Evolutionary conservation across 2,888 invertebrate species (phyloP).

Genomic region (Noctua comes): DNA sequence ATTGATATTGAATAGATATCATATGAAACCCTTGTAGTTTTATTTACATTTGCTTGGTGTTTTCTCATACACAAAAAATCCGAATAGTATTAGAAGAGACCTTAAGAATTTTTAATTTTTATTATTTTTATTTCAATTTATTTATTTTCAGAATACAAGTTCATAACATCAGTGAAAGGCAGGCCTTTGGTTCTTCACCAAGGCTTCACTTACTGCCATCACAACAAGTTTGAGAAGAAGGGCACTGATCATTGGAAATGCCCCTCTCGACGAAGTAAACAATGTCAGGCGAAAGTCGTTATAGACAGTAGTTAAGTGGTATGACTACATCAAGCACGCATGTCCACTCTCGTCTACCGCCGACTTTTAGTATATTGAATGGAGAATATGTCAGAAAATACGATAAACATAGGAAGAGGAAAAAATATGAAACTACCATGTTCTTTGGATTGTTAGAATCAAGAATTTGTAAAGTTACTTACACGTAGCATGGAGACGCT

Average conservation of each 20-base stretch:
- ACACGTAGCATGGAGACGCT: too few relatives aligned
- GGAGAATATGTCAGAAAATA: slow-evolving; percentile 40
- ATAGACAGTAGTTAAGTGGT: slow-evolving; percentile 30
- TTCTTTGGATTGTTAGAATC: slow-evolving; percentile 1
- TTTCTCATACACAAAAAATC: too few relatives aligned
- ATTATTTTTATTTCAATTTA: too few relatives aligned
- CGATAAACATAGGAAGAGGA: slow-evolving; percentile 11
- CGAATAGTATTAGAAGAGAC: too few relatives aligned
- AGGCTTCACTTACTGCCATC: slow-evolving; percentile 7
- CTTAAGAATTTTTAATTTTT: too few relatives aligned
- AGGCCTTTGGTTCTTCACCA: slow-evolving; percentile 32
- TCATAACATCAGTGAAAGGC: slow-evolving; percentile 35
- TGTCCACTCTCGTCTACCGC: slow-evolving; percentile 23
- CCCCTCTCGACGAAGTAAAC: slow-evolving; percentile 35
- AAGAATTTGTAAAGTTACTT: too few relatives aligned
- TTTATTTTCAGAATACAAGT: slow-evolving; percentile 25
- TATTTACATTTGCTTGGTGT: too few relatives aligned
- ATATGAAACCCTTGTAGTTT: too few relatives aligned
- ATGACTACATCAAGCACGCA: slow-evolving; percentile 17
- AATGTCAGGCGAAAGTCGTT: slow-evolving; percentile 22
- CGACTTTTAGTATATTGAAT: slow-evolving; percentile 23
- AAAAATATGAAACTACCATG: neutral
- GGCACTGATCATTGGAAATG: slow-evolving; percentile 50
- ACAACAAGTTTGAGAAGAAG: slow-evolving; percentile 30
- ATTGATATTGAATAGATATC: too few relatives aligned